Evolutionary conservation across 2,797 vertebrate species (phyloP), one percentile per base, ranked within the genome.

Genomic region (Neoniphon sammara): DNA sequence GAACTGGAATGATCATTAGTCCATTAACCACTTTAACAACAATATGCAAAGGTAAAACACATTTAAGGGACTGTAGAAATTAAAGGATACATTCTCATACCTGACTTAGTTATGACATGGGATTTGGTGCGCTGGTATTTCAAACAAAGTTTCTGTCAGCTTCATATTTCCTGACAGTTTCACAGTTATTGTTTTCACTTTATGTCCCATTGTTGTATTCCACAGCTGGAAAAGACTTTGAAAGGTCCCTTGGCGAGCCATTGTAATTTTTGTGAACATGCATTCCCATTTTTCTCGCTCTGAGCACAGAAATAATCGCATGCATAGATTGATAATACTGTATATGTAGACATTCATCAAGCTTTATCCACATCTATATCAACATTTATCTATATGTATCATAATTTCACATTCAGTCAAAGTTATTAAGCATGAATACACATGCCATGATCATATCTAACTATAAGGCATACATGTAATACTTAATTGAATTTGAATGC

Each of bases 111-210:
- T 58, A 21, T 31, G 53, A 65, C 56, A 52, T 49, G 42, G 64
- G 76, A 80, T 73, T 77, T 44, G 25, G 11, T 54, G 5, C 52
- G 25, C 12, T 15, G 52, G 18, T 39, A 18, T 10, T 60, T 66
- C 57, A 75, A 78, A 84, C 71, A 74, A 65, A 80, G 27, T 57
- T 52, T 25, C 25, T 31, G 70, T 72, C 69, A 52, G 30, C 79
- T 87, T 84, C 49, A 68, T 68, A 39, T 63, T 88, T 87, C 80
- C 80, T 78, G 87, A 66, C 73, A 70, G 55, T 53, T 83, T 82
- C 76, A 52, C 66, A 67, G 65, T 75, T 39, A 65, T 58, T 59
- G 60, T 31, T 64, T 68, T 61, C 11, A 59, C 56, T 82, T 79
- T 34, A 68, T 70, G 75, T 61, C 46, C 67, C 70, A 70, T 81